Evolutionary conservation across 2,797 vertebrate species (phyloP).

Genomic region (Tadarida brasiliensis): DNA sequence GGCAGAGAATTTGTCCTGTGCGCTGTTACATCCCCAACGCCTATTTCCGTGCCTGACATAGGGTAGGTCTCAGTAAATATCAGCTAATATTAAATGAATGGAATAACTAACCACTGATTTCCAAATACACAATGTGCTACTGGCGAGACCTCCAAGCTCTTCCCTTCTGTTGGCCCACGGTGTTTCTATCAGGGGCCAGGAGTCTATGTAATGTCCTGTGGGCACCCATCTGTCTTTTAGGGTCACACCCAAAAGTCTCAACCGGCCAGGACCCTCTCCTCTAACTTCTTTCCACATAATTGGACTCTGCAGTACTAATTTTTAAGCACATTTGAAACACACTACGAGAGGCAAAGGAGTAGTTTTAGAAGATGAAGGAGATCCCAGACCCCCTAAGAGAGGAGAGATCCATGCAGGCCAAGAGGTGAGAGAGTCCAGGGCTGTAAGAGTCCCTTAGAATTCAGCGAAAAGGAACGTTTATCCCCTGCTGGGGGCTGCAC

Average conservation of each 20-base stretch:
- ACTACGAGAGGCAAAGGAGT: neutral
- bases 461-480: neutral
- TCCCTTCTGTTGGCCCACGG: neutral
- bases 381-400: neutral
- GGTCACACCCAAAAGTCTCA: neutral
- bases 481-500: neutral
- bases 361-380: neutral
- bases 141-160: neutral
- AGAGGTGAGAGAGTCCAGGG: neutral
- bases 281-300: neutral
- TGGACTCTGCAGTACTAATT: neutral
- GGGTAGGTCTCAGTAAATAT: neutral
- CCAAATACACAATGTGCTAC: neutral
- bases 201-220: neutral
- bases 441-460: neutral
- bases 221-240: neutral
- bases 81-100: neutral
- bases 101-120: neutral
- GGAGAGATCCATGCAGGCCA: too few relatives aligned
- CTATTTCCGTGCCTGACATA: neutral
- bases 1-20: neutral
- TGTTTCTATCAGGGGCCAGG: neutral
- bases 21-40: rapidly evolving
- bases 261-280: neutral
- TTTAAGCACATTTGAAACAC: neutral